Base-by-base conservation (phyloP, 2,888 invertebrate genomes). In the Branchinecta sandiegonensis region DNA sequence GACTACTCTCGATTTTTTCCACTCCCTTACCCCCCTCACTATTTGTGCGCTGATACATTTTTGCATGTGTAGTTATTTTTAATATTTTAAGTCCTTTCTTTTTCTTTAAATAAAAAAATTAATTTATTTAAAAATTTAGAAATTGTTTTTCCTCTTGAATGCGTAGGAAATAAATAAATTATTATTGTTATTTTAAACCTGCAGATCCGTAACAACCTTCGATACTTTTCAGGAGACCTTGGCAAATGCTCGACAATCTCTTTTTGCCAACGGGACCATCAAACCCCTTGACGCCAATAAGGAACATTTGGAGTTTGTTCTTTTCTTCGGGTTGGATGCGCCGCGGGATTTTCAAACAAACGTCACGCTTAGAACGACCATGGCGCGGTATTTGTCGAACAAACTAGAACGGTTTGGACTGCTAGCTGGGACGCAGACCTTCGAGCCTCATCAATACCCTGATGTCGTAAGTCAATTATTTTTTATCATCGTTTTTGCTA, bases 261-360 rank as follows among this genome's bases (percentile, higher is more conserved):
- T 23, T 17, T 56, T 17, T 56, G 14, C 14, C 8, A 56, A 56
- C 23, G 63, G 63, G 23, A 17, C 63, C 9, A n/a, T 56, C 9
- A 56, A 56, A n/a, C 63, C 63, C 63, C 46, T 69, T 46, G 46
- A 68, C 17, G 69, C 67, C 10, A 69, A 69, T 47, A 37, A 67
- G 17, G 64, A 72, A 63, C 74, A 74, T 69, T 67, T 74, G 66
- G 72, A 73, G 50, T 73, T 72, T 71, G 72, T 74, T 73, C 72
- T 74, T 37, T 68, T 71, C 56, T 72, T 73, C 66, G 71, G 74
- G 37, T 74, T 74, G 69, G 73, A 70, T 69, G 73, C 73, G 46
- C 73, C 74, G 3, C 65, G 74, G 66, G 74, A 73, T 71, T 74
- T 73, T 64, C 69, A 69, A 12, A 73, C 74, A 4, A 74, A 74